Conservation (phyloP, 2,113 vertebrate genomes). For the Phyllopteryx taeniolatus region DNA sequence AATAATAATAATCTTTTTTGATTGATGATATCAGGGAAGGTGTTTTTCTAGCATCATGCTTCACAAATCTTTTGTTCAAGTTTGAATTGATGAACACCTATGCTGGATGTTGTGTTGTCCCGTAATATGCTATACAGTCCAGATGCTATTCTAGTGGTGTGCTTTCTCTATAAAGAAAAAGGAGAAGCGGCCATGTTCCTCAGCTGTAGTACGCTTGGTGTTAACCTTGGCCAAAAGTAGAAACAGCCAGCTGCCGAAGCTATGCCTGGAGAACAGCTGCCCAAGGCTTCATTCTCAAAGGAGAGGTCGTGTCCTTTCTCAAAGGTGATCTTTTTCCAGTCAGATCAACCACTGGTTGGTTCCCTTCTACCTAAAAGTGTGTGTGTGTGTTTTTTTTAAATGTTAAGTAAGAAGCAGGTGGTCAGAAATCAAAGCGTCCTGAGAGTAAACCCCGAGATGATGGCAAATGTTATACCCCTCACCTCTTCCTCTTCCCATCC, state of each 20-base stretch:
- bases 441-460: slow-evolving; percentile 17
- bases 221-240: slow-evolving; percentile 47
- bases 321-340: slow-evolving; percentile 61
- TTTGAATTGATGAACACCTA: too few relatives aligned
- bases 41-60: too few relatives aligned
- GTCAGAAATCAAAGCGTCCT: slow-evolving; percentile 14
- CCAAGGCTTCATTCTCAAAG: slow-evolving; percentile 32
- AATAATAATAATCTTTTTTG: too few relatives aligned
- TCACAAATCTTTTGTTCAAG: background rate
- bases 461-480: slow-evolving; percentile 21
- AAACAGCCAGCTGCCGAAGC: slow-evolving; percentile 36
- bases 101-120: background rate
- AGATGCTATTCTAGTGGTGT: background rate
- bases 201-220: slow-evolving; percentile 20
- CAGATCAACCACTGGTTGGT: slow-evolving; percentile 16
- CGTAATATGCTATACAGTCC: background rate
- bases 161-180: background rate
- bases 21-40: too few relatives aligned
- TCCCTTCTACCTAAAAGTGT: slow-evolving; percentile 17
- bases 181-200: slow-evolving; percentile 13
- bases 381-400: slow-evolving; percentile 17
- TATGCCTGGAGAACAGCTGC: slow-evolving; percentile 53
- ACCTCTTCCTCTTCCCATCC: slow-evolving; percentile 2
- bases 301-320: slow-evolving; percentile 49
- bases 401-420: slow-evolving; percentile 28